Evolutionary conservation across 2,113 vertebrate species (phyloP).

Genomic region (Opisthocomus hoazin): DNA sequence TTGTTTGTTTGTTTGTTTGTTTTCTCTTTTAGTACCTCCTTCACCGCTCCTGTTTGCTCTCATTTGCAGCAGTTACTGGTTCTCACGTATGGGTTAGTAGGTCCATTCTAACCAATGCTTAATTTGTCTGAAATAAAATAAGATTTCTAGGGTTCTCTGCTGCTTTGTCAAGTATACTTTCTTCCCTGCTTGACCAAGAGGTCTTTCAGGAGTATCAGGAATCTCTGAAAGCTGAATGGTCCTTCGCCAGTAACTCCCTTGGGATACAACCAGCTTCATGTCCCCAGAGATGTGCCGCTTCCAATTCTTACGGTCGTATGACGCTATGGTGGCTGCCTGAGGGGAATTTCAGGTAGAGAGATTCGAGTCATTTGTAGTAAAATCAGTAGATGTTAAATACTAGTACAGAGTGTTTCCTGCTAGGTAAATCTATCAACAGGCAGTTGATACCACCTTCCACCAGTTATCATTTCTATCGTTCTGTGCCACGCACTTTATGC

Average conservation of each 20-base stretch:
- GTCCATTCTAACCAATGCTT: not conserved
- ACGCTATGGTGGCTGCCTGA: not conserved
- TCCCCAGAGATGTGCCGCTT: not conserved
- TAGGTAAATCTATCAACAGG: not conserved
- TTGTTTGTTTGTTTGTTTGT: constrained; percentile 51
- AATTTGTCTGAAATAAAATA: not conserved
- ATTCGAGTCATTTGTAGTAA: not conserved
- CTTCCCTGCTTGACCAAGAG: not conserved
- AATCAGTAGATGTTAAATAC: not conserved
- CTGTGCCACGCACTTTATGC: not conserved
- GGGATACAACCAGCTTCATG: not conserved
- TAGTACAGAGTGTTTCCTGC: not conserved
- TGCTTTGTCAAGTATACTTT: not conserved
- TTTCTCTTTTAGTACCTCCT: constrained; percentile 40
- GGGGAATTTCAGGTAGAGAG: not conserved
- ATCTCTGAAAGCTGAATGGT: not conserved
- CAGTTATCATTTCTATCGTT: not conserved
- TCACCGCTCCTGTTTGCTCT: constrained; percentile 28
- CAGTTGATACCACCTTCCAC: not conserved
- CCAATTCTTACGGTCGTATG: not conserved
- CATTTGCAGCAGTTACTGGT: constrained; percentile 17
- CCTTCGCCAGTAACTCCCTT: not conserved
- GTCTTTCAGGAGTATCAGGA: not conserved
- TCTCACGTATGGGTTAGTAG: not conserved
- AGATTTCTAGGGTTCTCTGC: not conserved